Conservation (phyloP, 2,113 vertebrate species). For the Sinocyclocheilus grahami region DNA sequence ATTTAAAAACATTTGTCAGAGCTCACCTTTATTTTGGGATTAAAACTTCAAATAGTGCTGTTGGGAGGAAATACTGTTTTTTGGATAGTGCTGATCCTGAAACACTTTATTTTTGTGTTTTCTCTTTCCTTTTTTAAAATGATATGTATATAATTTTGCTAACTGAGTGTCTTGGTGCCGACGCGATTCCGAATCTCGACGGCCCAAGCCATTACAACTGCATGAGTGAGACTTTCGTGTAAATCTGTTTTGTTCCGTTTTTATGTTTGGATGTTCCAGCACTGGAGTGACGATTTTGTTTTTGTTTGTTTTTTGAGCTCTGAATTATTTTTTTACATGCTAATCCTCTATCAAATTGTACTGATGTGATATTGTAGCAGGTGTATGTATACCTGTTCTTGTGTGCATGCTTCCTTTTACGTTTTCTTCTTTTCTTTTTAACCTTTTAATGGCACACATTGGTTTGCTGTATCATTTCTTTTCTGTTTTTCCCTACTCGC, state of each 20-base stretch:
- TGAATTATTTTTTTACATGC: slow-evolving; percentile 45
- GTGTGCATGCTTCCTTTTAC: slow-evolving; percentile 54
- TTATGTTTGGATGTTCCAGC: slow-evolving; percentile 48
- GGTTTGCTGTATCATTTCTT: slow-evolving; percentile 36
- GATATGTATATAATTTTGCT: slow-evolving; percentile 60
- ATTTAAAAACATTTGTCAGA: slow-evolving; percentile 32
- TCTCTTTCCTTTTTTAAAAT: slow-evolving; percentile 39
- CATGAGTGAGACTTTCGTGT: slow-evolving; percentile 46
- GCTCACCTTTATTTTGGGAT: slow-evolving; percentile 43
- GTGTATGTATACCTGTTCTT: slow-evolving; percentile 53
- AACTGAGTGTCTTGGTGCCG: slow-evolving; percentile 47
- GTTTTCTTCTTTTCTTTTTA: slow-evolving; percentile 17
- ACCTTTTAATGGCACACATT: slow-evolving; percentile 27
- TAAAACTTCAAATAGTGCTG: slow-evolving; percentile 48
- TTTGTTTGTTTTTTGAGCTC: slow-evolving; percentile 31
- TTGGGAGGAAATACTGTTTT: slow-evolving; percentile 49
- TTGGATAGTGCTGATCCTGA: slow-evolving; percentile 52
- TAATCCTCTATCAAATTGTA: slow-evolving; percentile 48
- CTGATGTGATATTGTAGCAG: slow-evolving; percentile 52
- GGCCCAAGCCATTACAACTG: slow-evolving; percentile 4
- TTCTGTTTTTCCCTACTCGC: slow-evolving; percentile 18
- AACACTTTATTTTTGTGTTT: slow-evolving; percentile 29
- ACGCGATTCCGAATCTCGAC: slow-evolving; percentile 13
- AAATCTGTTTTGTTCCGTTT: slow-evolving; percentile 50
- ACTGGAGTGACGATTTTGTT: slow-evolving; percentile 47